A percentile compares a stretch with the other conserved stretches of the same genome.
These are phyloP conservation scores for Anser cygnoides DNA, from an alignment of 2,113 vertebrate genomes.

Conservation along the genomic window DNA sequence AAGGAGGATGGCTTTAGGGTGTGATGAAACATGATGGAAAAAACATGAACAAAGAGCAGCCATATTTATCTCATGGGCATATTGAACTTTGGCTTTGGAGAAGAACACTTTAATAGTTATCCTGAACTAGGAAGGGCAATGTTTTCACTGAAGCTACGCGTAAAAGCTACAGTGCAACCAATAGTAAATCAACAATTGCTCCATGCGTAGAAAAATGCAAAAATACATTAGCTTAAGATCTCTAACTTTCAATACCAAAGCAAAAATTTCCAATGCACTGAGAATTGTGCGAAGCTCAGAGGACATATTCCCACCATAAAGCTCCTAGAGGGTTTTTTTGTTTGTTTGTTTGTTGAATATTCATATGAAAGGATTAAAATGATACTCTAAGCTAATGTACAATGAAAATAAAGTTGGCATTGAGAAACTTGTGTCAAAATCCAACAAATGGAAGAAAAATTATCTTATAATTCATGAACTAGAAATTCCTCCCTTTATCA, in stretches of 20 bases:
- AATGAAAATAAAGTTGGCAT: not conserved
- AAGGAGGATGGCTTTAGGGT: not conserved
- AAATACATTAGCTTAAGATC: not conserved
- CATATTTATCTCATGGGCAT: not conserved
- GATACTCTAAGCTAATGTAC: not conserved
- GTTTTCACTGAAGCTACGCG: not conserved
- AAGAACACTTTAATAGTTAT: not conserved
- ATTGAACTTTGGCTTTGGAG: not conserved
- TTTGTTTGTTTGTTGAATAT: not conserved
- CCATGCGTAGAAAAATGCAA: not conserved
- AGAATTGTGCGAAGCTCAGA: not conserved
- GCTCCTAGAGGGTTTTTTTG: accelerated
- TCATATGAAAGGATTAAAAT: not conserved
- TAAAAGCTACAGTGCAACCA: not conserved
- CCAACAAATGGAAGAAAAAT: not conserved
- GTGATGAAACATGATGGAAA: not conserved
- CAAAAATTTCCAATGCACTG: not conserved
- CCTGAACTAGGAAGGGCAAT: not conserved
- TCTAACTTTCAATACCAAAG: not conserved
- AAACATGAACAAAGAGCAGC: not conserved
- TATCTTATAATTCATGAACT: not conserved
- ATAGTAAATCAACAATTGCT: not conserved
- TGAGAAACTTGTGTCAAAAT: not conserved
- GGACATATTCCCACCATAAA: not conserved
- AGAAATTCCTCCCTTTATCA: not conserved